These are phyloP conservation scores for Teleopsis dalmanni DNA, from an alignment of 1,140 invertebrate genomes.

Conservation along the genomic window DNA sequence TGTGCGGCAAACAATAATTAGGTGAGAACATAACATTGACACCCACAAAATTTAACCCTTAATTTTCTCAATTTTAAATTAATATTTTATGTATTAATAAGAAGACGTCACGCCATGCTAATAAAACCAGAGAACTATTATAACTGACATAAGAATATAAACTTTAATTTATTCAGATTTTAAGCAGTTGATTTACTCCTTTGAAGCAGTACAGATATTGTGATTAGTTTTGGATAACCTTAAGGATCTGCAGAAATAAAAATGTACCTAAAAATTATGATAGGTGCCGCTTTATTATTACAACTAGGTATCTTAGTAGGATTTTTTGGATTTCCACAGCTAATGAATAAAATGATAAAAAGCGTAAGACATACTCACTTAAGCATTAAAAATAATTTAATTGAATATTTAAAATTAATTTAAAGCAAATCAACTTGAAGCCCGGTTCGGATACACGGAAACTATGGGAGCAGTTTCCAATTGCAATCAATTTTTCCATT, in stretches of 20 bases:
- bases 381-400: neutral
- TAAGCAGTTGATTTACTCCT: too few species aligned
- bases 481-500: constrained; percentile 63
- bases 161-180: too few species aligned
- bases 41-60: too few species aligned
- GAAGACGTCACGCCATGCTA: too few species aligned
- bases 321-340: constrained; percentile 7
- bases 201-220: too few species aligned
- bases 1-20: too few species aligned
- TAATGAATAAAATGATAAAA: constrained; percentile 1
- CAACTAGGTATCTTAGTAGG: constrained; percentile 2
- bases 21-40: too few species aligned
- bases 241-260: constrained; percentile 6
- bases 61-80: too few species aligned
- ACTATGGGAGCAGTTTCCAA: constrained; percentile 59
- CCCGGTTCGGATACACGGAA: constrained; percentile 54
- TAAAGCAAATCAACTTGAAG: constrained; percentile 50
- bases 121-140: too few species aligned
- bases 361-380: constrained; percentile 1
- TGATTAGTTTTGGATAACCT: too few species aligned
- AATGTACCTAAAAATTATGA: constrained; percentile 5
- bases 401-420: neutral
- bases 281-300: constrained; percentile 3
- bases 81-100: too few species aligned
- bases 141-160: too few species aligned